A percentile compares a stretch with the other conserved stretches of the same genome.
Evolutionary conservation across 2,888 invertebrate genomes (phyloP).

Genomic region (Sycophila texana): DNA sequence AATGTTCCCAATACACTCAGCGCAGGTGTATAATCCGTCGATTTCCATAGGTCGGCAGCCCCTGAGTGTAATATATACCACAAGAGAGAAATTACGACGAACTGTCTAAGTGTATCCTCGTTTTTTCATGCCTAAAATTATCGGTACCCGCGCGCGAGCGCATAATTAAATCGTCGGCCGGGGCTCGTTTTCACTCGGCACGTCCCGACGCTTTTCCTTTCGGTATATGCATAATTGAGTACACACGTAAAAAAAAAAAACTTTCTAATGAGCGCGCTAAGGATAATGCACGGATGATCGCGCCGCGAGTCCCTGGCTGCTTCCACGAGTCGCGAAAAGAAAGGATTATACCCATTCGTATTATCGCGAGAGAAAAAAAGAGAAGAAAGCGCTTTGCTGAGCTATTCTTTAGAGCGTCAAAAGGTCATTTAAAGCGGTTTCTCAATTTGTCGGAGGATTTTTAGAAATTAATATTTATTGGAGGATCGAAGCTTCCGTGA

Average conservation of each 20-base stretch:
- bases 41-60: too few species aligned
- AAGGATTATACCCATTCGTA: slow-evolving; percentile 3
- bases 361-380: not conserved
- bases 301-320: not conserved
- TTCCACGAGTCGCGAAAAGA: not conserved
- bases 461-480: too few species aligned
- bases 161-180: not conserved
- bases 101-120: slow-evolving; percentile 10
- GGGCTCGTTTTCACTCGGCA: slow-evolving; percentile 39
- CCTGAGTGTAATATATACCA: not conserved
- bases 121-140: slow-evolving; percentile 23
- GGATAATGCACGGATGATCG: slow-evolving; percentile 24
- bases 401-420: too few species aligned
- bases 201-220: slow-evolving; percentile 60
- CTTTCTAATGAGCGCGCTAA: slow-evolving; percentile 65
- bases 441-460: too few species aligned
- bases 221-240: slow-evolving; percentile 61
- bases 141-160: not conserved
- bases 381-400: not conserved
- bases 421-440: too few species aligned
- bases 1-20: not conserved
- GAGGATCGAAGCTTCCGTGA: too few species aligned
- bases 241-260: slow-evolving; percentile 60
- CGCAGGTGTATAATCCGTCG: not conserved
- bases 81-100: not conserved